Evolutionary conservation across 2,113 vertebrate species (phyloP).

Genomic region (Peucedramus taeniatus): DNA sequence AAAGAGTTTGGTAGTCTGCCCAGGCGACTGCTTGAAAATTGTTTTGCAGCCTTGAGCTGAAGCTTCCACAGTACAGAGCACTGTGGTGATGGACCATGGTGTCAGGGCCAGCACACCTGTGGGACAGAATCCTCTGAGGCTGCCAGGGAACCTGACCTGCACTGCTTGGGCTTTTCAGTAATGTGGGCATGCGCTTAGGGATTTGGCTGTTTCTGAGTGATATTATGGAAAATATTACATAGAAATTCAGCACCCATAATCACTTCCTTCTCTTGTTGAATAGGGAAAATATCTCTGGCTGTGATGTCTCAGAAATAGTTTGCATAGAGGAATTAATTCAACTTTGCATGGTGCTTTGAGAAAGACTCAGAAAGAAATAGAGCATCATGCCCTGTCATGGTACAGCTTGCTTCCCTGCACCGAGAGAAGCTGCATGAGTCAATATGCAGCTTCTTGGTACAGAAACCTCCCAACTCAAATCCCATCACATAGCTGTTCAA

Average conservation of each 20-base stretch:
- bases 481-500: background rate
- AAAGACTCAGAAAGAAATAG: background rate
- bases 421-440: background rate
- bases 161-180: background rate
- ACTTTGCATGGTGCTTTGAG: background rate
- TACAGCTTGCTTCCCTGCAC: background rate
- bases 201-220: background rate
- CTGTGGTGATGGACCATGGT: fast-evolving
- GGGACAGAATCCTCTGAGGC: background rate
- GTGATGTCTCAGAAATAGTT: background rate
- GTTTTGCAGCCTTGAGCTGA: background rate
- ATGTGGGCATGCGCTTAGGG: background rate
- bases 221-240: background rate
- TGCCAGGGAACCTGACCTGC: background rate
- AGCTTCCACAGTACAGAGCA: background rate
- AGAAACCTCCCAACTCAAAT: background rate
- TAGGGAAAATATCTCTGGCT: background rate
- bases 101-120: background rate
- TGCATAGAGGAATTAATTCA: background rate
- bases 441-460: fast-evolving
- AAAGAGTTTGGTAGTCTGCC: background rate
- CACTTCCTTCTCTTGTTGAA: background rate
- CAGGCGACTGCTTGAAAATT: background rate
- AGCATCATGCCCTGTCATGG: background rate
- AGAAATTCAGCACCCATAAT: background rate